phyloP scores from a whole-genome alignment of 2,888 invertebrate species.

The Callosobruchus maculatus region DNA sequence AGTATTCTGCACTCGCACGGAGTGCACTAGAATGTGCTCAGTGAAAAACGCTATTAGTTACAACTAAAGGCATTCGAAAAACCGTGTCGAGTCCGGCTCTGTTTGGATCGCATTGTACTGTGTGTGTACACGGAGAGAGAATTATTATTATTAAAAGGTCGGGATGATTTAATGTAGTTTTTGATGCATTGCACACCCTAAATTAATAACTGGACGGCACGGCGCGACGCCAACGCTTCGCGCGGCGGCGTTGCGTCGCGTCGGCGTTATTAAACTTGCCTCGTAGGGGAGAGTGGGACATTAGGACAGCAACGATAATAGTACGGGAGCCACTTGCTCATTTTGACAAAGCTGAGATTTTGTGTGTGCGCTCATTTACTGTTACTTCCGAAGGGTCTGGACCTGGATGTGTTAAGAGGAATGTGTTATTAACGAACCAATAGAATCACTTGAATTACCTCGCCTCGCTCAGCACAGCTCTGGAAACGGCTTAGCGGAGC shows the following conservation, averaged over 20 bases:
- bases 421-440: too few species aligned
- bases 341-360: too few species aligned
- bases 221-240: neutral
- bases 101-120: neutral
- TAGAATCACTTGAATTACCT: too few species aligned
- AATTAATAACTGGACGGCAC: constrained; percentile 19
- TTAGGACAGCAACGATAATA: neutral
- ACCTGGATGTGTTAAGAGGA: too few species aligned
- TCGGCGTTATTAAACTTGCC: constrained; percentile 20
- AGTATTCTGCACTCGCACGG: too few species aligned
- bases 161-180: constrained; percentile 26
- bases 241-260: neutral
- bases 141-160: constrained; percentile 8
- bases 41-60: too few species aligned
- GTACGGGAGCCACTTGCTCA: too few species aligned
- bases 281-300: constrained; percentile 15
- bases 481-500: too few species aligned
- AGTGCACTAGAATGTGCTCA: too few species aligned
- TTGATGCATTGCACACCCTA: constrained; percentile 24
- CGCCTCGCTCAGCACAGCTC: too few species aligned
- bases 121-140: neutral
- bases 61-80: neutral
- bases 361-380: too few species aligned
- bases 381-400: too few species aligned
- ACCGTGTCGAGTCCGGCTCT: neutral